Percentiles rank a stretch among this genome's conserved stretches.
These are phyloP conservation scores for Catharus minimus DNA, from an alignment of 2,113 vertebrate genomes.

Conservation along the genomic window DNA sequence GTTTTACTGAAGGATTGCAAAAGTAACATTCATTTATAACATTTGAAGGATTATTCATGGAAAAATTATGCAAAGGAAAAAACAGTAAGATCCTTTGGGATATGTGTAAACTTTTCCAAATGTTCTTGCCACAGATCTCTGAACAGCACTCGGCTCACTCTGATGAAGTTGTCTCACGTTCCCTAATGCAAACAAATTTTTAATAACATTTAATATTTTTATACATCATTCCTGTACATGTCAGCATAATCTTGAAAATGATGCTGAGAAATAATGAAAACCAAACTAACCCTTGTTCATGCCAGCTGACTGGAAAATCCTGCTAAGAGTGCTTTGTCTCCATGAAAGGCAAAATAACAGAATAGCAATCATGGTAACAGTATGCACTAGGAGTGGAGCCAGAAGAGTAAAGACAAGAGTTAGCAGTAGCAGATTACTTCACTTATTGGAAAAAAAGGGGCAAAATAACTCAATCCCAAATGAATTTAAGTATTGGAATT, in stretches of 20 bases:
- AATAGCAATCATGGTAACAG: constrained; percentile 61
- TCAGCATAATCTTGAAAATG: constrained; percentile 57
- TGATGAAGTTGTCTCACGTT: constrained; percentile 46
- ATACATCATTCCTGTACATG: constrained; percentile 31
- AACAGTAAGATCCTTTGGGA: constrained; percentile 77
- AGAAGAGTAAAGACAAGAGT: constrained; percentile 29
- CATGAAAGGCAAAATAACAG: constrained; percentile 61
- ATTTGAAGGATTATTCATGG: constrained; percentile 80
- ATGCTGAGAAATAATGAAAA: constrained; percentile 64
- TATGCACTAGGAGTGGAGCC: constrained; percentile 56
- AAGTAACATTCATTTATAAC: constrained; percentile 76
- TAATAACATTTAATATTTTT: constrained; percentile 55
- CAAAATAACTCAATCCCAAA: constrained; percentile 39
- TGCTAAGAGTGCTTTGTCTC: constrained; percentile 56
- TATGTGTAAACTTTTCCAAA: constrained; percentile 79
- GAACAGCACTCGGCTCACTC: constrained; percentile 12
- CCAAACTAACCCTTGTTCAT: constrained; percentile 48
- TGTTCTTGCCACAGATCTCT: constrained; percentile 66
- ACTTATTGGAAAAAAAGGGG: constrained; percentile 21
- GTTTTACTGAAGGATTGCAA: constrained; percentile 74
- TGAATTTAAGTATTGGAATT: constrained; percentile 33
- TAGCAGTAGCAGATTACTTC: constrained; percentile 67
- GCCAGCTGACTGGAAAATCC: constrained; percentile 66
- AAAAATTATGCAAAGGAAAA: constrained; percentile 83
- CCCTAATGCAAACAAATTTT: constrained; percentile 35